Percentiles rank a stretch among this genome's conserved stretches.
Conservation (phyloP, 2,797 vertebrate genomes). For the Enteromius fasciolatus region DNA sequence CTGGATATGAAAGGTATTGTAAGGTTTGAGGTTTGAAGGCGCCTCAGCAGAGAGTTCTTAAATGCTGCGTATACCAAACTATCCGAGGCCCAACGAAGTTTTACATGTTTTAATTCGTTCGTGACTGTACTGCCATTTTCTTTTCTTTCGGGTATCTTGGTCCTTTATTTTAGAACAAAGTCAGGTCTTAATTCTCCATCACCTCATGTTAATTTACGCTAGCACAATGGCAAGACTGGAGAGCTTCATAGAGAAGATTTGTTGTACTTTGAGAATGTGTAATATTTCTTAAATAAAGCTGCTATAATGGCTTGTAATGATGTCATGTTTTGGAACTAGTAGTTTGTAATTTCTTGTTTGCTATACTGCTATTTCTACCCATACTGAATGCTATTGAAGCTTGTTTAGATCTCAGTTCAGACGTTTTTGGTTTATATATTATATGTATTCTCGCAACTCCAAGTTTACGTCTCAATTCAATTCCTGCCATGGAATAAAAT, state of each 20-base stretch:
- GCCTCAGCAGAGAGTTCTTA: not conserved
- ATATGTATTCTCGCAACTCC: not conserved
- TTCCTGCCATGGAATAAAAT: no score
- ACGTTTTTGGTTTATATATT: not conserved
- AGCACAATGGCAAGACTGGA: slow-evolving; percentile 73
- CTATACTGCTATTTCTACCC: not conserved
- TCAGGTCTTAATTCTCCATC: slow-evolving; percentile 55
- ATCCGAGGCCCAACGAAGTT: not conserved
- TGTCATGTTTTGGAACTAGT: slow-evolving; percentile 48
- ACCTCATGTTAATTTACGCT: slow-evolving; percentile 65
- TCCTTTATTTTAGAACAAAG: slow-evolving; percentile 51
- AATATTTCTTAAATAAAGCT: slow-evolving; percentile 83
- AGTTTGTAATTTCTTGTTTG: not conserved
- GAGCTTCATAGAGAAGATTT: slow-evolving; percentile 60
- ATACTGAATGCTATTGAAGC: not conserved
- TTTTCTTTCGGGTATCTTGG: not conserved
- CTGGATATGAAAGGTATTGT: slow-evolving; percentile 53
- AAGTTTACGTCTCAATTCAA: not conserved
- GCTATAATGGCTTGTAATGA: slow-evolving; percentile 65
- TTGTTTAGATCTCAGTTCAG: not conserved
- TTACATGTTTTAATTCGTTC: not conserved
- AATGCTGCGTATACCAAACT: slow-evolving; percentile 12
- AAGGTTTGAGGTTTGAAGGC: slow-evolving; percentile 17
- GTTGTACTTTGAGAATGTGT: slow-evolving; percentile 80
- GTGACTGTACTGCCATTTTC: not conserved